Conservation (phyloP, 2,797 vertebrate species). For the Nasua narica region DNA sequence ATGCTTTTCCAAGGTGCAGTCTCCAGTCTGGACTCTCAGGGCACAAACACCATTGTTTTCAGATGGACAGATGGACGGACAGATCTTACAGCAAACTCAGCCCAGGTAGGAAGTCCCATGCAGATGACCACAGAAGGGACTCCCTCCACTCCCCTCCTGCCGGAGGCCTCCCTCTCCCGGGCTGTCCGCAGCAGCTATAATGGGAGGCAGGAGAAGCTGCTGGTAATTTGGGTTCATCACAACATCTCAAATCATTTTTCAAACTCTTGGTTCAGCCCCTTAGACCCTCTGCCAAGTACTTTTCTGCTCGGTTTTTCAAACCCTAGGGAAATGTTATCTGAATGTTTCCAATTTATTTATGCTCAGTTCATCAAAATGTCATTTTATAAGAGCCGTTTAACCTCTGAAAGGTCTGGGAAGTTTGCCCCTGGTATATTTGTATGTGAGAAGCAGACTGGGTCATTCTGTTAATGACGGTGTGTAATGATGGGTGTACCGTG, state of each 20-base stretch:
- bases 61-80: background rate
- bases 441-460: constrained; percentile 33
- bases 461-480: constrained; percentile 13
- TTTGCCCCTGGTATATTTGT: constrained; percentile 35
- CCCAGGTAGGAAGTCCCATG: background rate
- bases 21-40: background rate
- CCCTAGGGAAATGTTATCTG: constrained; percentile 71
- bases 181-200: background rate
- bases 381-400: constrained; percentile 65
- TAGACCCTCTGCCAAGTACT: constrained; percentile 58
- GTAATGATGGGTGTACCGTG: background rate
- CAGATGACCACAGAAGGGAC: background rate
- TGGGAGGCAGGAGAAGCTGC: background rate
- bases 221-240: constrained; percentile 51
- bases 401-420: constrained; percentile 58
- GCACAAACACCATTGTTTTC: background rate
- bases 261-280: constrained; percentile 52
- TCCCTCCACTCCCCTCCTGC: background rate
- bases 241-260: constrained; percentile 64
- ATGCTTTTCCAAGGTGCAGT: background rate
- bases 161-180: background rate
- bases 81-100: background rate
- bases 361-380: constrained; percentile 74
- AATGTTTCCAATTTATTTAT: constrained; percentile 71
- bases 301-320: constrained; percentile 55